Percentiles rank a stretch among this genome's conserved stretches.
Evolutionary conservation across 2,113 vertebrate species (phyloP).

Genomic region (Siniperca knerii): DNA sequence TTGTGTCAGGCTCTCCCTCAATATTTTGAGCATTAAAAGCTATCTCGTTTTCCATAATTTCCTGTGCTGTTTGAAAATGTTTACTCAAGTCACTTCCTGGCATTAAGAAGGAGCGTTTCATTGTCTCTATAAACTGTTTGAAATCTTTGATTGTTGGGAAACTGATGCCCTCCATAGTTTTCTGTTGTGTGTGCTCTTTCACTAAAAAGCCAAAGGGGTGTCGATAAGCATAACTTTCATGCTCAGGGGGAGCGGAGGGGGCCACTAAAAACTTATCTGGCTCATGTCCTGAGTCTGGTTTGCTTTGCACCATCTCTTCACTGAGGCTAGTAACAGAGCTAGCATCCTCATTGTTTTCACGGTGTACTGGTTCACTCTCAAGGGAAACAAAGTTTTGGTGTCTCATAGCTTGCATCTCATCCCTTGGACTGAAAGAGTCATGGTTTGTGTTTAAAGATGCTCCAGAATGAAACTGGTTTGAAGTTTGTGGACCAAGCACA

Average conservation of each 20-base stretch:
- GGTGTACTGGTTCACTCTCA: slow-evolving; percentile 10
- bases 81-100: slow-evolving; percentile 33
- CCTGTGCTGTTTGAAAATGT: slow-evolving; percentile 57
- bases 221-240: not conserved
- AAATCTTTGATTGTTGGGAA: slow-evolving; percentile 53
- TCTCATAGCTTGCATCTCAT: not conserved
- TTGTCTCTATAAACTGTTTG: slow-evolving; percentile 43
- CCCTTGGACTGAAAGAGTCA: slow-evolving; percentile 8
- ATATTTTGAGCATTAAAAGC: not conserved
- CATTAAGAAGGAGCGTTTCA: slow-evolving; percentile 63
- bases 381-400: not conserved
- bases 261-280: not conserved
- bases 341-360: slow-evolving; percentile 1
- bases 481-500: slow-evolving; percentile 16
- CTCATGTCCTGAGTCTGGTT: not conserved
- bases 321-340: not conserved
- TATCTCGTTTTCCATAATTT: slow-evolving; percentile 18
- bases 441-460: slow-evolving; percentile 32
- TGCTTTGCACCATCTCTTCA: slow-evolving; percentile 7
- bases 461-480: slow-evolving; percentile 25
- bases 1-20: not conserved
- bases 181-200: slow-evolving; percentile 17
- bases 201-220: slow-evolving; percentile 55
- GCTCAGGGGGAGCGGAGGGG: not conserved
- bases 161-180: slow-evolving; percentile 14